Evolutionary conservation across 2,888 invertebrate genomes (phyloP), one percentile per base, ranked within the genome.

Genomic region (Panopea generosa): DNA sequence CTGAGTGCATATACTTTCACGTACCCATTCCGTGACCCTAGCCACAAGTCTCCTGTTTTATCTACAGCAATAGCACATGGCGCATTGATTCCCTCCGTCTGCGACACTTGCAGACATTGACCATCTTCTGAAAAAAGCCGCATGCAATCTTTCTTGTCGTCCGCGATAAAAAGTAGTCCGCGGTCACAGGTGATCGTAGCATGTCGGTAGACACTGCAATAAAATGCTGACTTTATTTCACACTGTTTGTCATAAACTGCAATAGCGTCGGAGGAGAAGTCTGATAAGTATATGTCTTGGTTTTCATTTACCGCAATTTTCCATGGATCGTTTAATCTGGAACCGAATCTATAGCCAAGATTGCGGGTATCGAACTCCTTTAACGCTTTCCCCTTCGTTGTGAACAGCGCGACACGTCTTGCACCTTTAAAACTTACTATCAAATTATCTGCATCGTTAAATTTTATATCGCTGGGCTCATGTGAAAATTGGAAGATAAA

Each of bases 251-350:
- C 80, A 73, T 72, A 80, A 0, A 80, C 72, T 2, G 69, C 76
- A 14, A 80, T 53, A 18, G 47, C 59, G 47, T 76, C 80, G 2
- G 76, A 80, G 14, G 70, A 53, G 53, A 38, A 80, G 52, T 80
- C 76, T 0, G 76, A 61, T 9, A 80, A 18, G 11, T 66, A 66
- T 3, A 76, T 62, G 43, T 80, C 72, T 27, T 70, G 63, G 38
- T 62, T 70, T 14, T 73, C 67, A 22, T 47, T 69, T 0, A 73
- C 52, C 2, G 69, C 69, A 2, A 80, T 14, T 50, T 76, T 72
- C 80, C 80, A 80, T 7, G 80, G 80, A 27, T 80, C 80, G 18
- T 68, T 72, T 16, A 80, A 66, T 47, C 80, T 47, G 6, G 68
- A 53, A 16, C 80, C 80, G 40, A 80, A 76, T 43, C 75, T 56